Evolutionary conservation across 2,797 vertebrate genomes (phyloP).

Genomic region (Aotus griseimembra): DNA sequence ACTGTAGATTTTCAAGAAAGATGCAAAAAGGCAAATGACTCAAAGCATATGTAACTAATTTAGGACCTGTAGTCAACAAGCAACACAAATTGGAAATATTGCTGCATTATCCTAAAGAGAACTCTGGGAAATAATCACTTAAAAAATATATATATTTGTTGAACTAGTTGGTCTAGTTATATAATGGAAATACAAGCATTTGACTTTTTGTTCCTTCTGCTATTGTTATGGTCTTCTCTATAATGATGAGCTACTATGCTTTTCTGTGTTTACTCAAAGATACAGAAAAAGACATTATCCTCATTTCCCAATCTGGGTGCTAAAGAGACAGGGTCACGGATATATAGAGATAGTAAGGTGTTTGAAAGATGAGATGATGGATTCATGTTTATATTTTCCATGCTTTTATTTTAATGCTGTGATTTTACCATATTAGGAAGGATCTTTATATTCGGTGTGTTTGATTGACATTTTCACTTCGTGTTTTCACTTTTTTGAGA

Average conservation of each 20-base stretch:
- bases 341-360: not conserved
- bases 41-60: constrained; percentile 36
- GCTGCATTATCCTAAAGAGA: constrained; percentile 42
- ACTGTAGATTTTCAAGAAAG: constrained; percentile 52
- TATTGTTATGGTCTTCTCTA: not conserved
- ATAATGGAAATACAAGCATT: constrained; percentile 15
- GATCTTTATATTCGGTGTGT: not conserved
- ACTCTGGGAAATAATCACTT: not conserved
- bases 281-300: not conserved
- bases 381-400: constrained; percentile 23
- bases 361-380: not conserved
- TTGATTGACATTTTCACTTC: constrained; percentile 46
- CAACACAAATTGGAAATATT: not conserved
- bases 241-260: not conserved
- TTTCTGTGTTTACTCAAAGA: constrained; percentile 34
- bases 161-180: constrained; percentile 8
- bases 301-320: not conserved
- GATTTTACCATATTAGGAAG: constrained; percentile 58
- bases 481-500: not conserved
- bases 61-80: constrained; percentile 41
- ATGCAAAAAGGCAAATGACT: constrained; percentile 47
- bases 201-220: constrained; percentile 27
- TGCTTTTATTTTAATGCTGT: not conserved
- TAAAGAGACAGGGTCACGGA: not conserved
- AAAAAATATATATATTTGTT: not conserved